Base-by-base conservation (phyloP, 2,113 vertebrate genomes). In the Notothenia rossii region DNA sequence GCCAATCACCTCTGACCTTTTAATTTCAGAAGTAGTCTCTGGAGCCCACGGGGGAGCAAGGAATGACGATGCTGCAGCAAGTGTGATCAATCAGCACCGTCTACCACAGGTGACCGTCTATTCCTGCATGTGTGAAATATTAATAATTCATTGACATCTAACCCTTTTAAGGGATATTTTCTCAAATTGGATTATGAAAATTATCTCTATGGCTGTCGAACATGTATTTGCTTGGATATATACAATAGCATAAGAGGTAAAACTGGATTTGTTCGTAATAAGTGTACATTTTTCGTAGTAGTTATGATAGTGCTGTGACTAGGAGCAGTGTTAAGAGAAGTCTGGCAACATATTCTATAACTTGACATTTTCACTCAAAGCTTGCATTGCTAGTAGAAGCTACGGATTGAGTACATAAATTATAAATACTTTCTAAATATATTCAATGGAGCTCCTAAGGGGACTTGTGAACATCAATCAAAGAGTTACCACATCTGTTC, bases 11-110 rank as follows among this genome's bases (percentile, higher is more conserved):
- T 89, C 62, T 91, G 79, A 90, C 92, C 83, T 85, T 85, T 82
- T 84, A 70, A 90, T 91, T 85, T 86, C 70, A 67, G 25, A 80
- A 80, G 80, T 86, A 67, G 72, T 87, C 83, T 87, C 77, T 6
- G 3, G 81, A 75, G 88, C 58, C 36, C 0, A 11, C 36, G 0
- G 3, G 22, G 25, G 62, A 56, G 54, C 22, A 13, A 75, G 48
- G 45, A 45, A 20, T 15, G 58, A 53, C 48, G 62, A 78, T 72
- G 69, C 67, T n/a, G 40, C 71, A 67, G 82, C 63, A 68, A 82
- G 80, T 88, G 77, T 88, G 82, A 86, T 92, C 85, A 89, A 80
- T 92, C 88, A 86, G 86, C 83, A 80, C 82, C 66, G 71, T 79
- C 79, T 55, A 72, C 83, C 82, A 84, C 80, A 83, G 61, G 72